A percentile compares a stretch with the other conserved stretches of the same genome.
Evolutionary conservation across 2,888 invertebrate species (phyloP).

Genomic region (Piscicola geometra): DNA sequence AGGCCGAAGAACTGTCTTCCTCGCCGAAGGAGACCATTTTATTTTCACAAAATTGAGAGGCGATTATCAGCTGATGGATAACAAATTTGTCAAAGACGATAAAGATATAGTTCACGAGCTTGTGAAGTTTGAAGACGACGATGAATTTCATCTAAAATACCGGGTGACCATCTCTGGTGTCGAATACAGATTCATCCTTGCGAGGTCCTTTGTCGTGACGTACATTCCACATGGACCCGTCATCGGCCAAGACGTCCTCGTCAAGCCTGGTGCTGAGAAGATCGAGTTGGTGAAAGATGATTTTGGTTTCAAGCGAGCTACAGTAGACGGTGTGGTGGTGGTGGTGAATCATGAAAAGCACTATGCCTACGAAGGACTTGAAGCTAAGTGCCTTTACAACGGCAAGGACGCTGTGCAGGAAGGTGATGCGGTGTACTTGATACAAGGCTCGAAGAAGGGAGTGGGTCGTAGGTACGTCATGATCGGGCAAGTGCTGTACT

Average conservation of each 20-base stretch:
- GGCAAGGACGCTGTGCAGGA: not conserved
- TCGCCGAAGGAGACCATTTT: not conserved
- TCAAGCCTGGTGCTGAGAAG: not conserved
- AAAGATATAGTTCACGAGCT: not conserved
- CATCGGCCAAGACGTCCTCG: not conserved
- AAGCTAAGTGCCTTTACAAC: not conserved
- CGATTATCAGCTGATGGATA: not conserved
- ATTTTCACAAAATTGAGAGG: not conserved
- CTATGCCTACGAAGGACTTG: constrained; percentile 3
- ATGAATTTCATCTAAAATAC: not conserved
- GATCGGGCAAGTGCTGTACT: not conserved
- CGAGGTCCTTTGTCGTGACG: not conserved
- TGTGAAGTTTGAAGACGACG: not conserved
- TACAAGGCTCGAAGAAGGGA: not conserved
- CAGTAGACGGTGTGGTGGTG: not conserved
- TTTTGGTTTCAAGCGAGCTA: not conserved
- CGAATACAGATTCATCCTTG: not conserved
- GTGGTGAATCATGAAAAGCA: not conserved
- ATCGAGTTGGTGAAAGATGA: not conserved
- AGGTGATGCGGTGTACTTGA: not conserved
- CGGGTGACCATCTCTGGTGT: not conserved
- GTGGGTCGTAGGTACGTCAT: not conserved
- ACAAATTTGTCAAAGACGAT: not conserved
- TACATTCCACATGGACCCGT: not conserved
- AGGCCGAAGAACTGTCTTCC: not conserved